Conservation (phyloP, 2,888 invertebrate genomes). For the Coronaproctus castanopsis region DNA sequence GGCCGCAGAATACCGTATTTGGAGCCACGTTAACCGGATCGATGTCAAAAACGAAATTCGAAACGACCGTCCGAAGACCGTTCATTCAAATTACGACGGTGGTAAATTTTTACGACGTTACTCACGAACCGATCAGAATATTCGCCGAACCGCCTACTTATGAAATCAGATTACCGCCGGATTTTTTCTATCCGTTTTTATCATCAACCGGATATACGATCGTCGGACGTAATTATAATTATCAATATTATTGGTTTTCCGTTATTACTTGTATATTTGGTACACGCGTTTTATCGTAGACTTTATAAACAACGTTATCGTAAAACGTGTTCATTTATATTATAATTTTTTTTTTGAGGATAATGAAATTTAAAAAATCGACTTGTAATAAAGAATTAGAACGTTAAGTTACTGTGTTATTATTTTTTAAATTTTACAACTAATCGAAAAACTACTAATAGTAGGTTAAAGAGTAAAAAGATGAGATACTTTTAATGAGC, state of each 20-base stretch:
- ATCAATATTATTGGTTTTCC: not conserved
- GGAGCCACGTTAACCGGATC: slow-evolving; percentile 10
- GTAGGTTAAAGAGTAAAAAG: too few relatives aligned
- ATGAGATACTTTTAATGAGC: too few relatives aligned
- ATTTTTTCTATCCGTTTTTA: slow-evolving; percentile 50
- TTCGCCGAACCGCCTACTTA: slow-evolving; percentile 41
- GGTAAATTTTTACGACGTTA: slow-evolving; percentile 32
- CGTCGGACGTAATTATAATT: not conserved
- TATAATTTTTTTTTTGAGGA: too few relatives aligned
- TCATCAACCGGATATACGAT: not conserved
- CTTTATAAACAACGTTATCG: too few relatives aligned
- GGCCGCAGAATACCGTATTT: slow-evolving; percentile 10
- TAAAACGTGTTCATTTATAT: too few relatives aligned
- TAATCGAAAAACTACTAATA: too few relatives aligned
- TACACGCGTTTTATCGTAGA: too few relatives aligned
- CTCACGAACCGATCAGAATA: slow-evolving; percentile 29
- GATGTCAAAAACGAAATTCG: not conserved
- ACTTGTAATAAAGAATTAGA: too few relatives aligned
- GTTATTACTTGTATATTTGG: too few relatives aligned
- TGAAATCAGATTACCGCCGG: slow-evolving; percentile 42
- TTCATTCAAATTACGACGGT: slow-evolving; percentile 19
- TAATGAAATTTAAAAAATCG: too few relatives aligned
- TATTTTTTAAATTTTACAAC: too few relatives aligned
- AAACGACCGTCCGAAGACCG: slow-evolving; percentile 17
- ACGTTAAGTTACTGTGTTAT: too few relatives aligned